These are phyloP conservation scores for Gallinago stenura DNA, from an alignment of 2,797 vertebrate genomes.

Conservation along the genomic window DNA sequence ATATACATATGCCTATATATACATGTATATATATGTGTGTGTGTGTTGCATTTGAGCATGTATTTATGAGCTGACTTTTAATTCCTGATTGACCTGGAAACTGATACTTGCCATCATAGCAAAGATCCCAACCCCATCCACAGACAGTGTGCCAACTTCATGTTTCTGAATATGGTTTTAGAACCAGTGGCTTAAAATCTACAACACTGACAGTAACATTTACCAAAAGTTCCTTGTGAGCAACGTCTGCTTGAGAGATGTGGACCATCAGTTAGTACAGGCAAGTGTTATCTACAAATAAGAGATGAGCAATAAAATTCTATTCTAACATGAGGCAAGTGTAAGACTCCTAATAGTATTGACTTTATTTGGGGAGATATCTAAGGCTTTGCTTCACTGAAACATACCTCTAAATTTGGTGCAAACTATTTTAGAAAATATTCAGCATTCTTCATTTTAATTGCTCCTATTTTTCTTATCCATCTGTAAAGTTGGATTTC, in stretches of 20 bases:
- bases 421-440: slow-evolving; percentile 43
- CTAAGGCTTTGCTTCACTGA: slow-evolving; percentile 21
- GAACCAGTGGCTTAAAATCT: neutral
- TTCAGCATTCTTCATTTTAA: slow-evolving; percentile 41
- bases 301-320: neutral
- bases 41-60: neutral
- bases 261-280: neutral
- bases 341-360: slow-evolving; percentile 16
- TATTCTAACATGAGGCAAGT: neutral
- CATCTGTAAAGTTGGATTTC: slow-evolving; percentile 54
- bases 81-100: neutral
- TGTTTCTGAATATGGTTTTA: neutral
- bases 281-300: neutral
- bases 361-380: slow-evolving; percentile 32
- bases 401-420: slow-evolving; percentile 44
- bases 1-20: accelerated
- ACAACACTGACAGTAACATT: neutral
- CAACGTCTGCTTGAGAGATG: neutral
- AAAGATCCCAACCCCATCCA: neutral
- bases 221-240: neutral
- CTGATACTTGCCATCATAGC: neutral
- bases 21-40: accelerated
- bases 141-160: neutral
- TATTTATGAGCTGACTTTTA: neutral
- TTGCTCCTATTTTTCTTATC: slow-evolving; percentile 51